Conservation (phyloP, 2,888 invertebrate genomes). For the Caenorhabditis sp. region DNA sequence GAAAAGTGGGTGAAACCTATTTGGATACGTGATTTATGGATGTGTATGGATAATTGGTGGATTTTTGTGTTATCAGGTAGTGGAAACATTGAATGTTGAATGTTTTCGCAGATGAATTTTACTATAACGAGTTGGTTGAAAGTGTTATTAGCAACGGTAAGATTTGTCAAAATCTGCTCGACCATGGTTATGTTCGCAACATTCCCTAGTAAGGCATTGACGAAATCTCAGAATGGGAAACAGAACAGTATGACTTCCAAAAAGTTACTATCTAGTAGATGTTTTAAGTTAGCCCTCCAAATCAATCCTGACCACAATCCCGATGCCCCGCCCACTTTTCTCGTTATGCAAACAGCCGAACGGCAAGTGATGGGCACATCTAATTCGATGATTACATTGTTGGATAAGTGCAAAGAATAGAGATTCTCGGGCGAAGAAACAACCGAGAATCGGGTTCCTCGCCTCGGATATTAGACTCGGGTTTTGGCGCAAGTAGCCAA, state of each 20-base stretch:
- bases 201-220: too few species aligned
- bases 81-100: not conserved
- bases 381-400: conserved; percentile 63
- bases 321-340: conserved; percentile 18
- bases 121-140: too few species aligned
- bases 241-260: too few species aligned
- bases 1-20: conserved; percentile 44
- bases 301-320: conserved; percentile 21
- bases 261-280: not conserved
- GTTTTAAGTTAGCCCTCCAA: not conserved
- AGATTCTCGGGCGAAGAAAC: conserved; percentile 25
- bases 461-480: conserved; percentile 48
- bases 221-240: too few species aligned
- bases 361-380: conserved; percentile 25
- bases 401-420: conserved; percentile 61
- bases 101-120: too few species aligned
- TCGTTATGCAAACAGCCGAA: conserved; percentile 55
- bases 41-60: not conserved
- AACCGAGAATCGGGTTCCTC: conserved; percentile 38
- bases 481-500: conserved; percentile 44
- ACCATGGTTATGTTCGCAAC: too few species aligned
- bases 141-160: too few species aligned
- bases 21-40: conserved; percentile 37
- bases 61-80: not conserved
- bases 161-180: too few species aligned